phyloP scores from a whole-genome alignment of 2,113 vertebrate species.

The Charadrius vociferus region DNA sequence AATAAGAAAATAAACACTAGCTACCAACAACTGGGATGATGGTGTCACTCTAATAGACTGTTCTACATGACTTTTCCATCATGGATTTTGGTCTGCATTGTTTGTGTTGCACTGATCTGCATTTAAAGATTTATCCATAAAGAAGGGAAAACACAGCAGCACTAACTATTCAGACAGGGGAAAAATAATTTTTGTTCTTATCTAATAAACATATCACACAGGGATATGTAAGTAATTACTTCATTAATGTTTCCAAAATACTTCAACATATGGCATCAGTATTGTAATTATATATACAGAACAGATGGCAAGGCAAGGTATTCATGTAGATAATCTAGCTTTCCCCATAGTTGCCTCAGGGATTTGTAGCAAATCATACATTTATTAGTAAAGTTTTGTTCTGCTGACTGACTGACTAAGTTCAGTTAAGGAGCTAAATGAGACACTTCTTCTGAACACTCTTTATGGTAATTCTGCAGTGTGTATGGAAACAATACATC shows the following conservation, averaged over 20 bases:
- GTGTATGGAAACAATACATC: background rate
- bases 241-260: background rate
- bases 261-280: rapidly evolving
- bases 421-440: background rate
- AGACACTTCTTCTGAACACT: background rate
- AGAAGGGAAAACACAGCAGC: background rate
- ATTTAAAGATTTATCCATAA: background rate
- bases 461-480: background rate
- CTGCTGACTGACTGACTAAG: background rate
- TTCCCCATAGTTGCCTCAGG: background rate
- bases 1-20: background rate
- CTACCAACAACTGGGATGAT: background rate
- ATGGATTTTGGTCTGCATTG: background rate
- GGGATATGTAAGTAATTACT: background rate
- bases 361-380: background rate
- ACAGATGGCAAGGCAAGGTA: background rate
- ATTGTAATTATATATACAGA: background rate
- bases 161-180: background rate
- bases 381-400: background rate
- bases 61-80: background rate
- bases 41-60: background rate
- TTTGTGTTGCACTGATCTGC: background rate
- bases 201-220: background rate
- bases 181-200: background rate
- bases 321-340: background rate